Percentiles rank a stretch among this genome's conserved stretches.
phyloP scores from a whole-genome alignment of 2,888 invertebrate species.

The Dilophus febrilis region DNA sequence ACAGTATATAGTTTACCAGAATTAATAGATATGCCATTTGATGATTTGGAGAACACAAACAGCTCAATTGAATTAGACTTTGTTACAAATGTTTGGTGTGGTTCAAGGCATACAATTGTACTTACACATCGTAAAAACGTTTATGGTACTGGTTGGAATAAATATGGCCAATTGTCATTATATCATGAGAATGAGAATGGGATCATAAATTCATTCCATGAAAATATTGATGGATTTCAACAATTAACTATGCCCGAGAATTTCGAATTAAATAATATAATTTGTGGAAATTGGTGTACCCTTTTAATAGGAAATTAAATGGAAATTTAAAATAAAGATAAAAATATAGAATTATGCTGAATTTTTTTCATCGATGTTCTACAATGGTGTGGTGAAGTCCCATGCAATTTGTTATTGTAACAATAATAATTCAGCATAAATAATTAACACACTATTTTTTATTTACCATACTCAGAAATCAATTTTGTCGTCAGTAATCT shows the following conservation, averaged over 20 bases:
- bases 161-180: conserved; percentile 59
- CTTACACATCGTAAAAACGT: conserved; percentile 47
- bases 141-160: conserved; percentile 66
- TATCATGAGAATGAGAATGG: no score
- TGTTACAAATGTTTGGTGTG: conserved; percentile 45
- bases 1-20: conserved; percentile 24
- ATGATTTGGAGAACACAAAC: conserved; percentile 12
- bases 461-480: no score
- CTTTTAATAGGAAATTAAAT: conserved; percentile 9
- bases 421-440: no score
- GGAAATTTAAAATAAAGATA: not conserved
- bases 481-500: no score
- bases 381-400: no score
- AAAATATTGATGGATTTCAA: conserved; percentile 17
- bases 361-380: no score
- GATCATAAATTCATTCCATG: conserved; percentile 12
- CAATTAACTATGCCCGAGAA: conserved; percentile 17
- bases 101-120: conserved; percentile 57
- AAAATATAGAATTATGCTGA: not conserved
- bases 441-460: no score
- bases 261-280: conserved; percentile 16
- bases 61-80: conserved; percentile 18
- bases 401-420: no score
- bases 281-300: conserved; percentile 36
- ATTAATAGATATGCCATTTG: conserved; percentile 22